Percentiles rank a stretch among this genome's conserved stretches.
Conservation (phyloP, 92 coral and sea anemone species). For the Parazoanthus swiftii region DNA sequence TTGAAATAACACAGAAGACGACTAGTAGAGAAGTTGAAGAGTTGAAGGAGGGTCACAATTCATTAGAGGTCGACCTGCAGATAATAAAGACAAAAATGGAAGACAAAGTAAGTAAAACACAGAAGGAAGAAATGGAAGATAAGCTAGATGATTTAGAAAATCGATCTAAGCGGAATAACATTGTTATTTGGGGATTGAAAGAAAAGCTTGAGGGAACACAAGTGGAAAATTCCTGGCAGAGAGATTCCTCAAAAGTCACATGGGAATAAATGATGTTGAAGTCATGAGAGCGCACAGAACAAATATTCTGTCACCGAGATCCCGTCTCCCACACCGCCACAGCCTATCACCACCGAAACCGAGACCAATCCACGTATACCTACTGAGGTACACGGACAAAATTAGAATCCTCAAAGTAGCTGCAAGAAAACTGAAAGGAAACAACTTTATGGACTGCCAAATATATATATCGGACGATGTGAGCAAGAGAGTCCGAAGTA, state of each 20-base stretch:
- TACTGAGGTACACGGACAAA: not conserved
- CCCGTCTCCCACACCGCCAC: too few relatives aligned
- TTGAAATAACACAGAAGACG: too few relatives aligned
- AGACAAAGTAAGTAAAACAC: too few relatives aligned
- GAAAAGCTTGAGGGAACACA: constrained; percentile 9
- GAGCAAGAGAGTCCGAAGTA: constrained; percentile 19
- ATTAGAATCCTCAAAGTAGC: constrained; percentile 19
- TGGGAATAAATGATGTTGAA: constrained; percentile 30
- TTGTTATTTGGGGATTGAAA: constrained; percentile 35
- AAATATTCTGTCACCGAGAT: not conserved
- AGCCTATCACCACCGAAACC: not conserved
- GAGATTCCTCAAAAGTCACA: constrained; percentile 22
- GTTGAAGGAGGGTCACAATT: too few relatives aligned
- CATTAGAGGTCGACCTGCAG: too few relatives aligned
- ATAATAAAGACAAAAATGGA: too few relatives aligned
- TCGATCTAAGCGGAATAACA: constrained; percentile 24
- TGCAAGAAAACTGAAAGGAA: constrained; percentile 1
- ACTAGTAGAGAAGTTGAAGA: too few relatives aligned
- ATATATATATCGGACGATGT: constrained; percentile 40
- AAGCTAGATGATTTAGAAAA: constrained; percentile 20
- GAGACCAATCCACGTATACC: constrained; percentile 30
- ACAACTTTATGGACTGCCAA: constrained; percentile 15
- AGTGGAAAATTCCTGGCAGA: constrained; percentile 2
- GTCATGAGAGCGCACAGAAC: constrained; percentile 42
- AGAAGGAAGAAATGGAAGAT: not conserved